Conservation (phyloP, 2,113 vertebrate genomes). For the Saccopteryx bilineata region DNA sequence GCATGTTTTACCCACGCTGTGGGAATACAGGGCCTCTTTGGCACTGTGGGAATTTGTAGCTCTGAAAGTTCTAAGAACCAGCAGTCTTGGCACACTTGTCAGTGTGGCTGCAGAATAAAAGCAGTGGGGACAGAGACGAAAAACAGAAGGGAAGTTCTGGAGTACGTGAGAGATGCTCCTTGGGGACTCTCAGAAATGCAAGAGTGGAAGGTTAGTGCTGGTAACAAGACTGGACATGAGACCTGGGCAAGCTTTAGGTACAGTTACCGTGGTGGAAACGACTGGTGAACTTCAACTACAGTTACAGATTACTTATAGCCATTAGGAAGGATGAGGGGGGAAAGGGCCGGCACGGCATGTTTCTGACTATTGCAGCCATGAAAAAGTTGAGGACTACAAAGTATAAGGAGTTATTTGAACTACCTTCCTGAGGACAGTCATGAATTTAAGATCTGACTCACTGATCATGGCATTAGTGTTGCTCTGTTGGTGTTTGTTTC, state of each 20-base stretch:
- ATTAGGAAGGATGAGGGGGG: background rate
- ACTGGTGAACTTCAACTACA: background rate
- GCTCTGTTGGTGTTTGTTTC: background rate
- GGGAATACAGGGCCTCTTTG: background rate
- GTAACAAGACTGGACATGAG: background rate
- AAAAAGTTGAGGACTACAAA: background rate
- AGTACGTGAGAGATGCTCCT: background rate
- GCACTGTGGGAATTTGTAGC: background rate
- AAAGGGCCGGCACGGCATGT: background rate
- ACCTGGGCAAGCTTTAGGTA: background rate
- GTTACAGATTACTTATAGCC: background rate
- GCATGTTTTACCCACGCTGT: background rate
- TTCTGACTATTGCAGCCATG: background rate
- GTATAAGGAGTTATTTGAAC: background rate
- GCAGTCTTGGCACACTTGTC: background rate
- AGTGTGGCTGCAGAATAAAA: background rate
- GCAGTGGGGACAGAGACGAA: background rate
- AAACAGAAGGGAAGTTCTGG: background rate
- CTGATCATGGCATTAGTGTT: background rate
- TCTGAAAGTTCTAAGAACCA: background rate
- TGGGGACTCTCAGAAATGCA: background rate
- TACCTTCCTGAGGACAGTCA: background rate
- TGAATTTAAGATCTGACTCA: background rate
- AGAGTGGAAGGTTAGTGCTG: background rate
- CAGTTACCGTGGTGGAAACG: background rate